Base-by-base conservation (phyloP, 1,140 invertebrate genomes). In the Euwallacea similis region DNA sequence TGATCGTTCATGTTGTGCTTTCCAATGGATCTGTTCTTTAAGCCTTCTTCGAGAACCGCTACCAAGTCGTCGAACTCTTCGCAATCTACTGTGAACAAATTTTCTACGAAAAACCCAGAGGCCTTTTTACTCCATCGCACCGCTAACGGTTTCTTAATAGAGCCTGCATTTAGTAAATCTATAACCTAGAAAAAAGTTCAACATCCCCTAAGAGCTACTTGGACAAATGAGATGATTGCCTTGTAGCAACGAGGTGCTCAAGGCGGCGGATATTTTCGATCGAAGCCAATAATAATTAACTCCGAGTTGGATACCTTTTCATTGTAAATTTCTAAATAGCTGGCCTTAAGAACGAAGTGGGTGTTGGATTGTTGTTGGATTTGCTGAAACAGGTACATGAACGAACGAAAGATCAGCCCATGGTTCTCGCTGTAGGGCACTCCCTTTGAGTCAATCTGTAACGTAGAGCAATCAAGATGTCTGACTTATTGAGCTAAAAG, bases 1-100 rank as follows among this genome's bases (percentile, higher is more conserved):
- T 96, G 89, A 61, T 96, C 92, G 81, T 99, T 99, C 96, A 98
- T 98, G 72, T 94, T 93, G 81, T 98, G 97, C 16, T 89, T 84
- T 54, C 95, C 94, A 2, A 95, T 88, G 7, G 93, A 89, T 67
- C 94, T 85, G 81, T 96, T 95, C 68, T 89, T 87, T 87, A 94
- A 90, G 92, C 96, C 96, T 90, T 97, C 96, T 86, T 97, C 95
- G 21, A 98, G 84, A 50, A 98, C 95, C 6, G 95, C 95, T 73
- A 96, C 87, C 43, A 98, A 84, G 82, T 98, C 96, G 76, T 97
- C 95, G n/a, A 96, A 83, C 76, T 96, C 91, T 81, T 96, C 93
- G 79, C 96, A 98, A 78, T 97, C 93, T 0, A 97, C 94, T 1
- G 91, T 94, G 81, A 97, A 98, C 0, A 97, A 85, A 82, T 98